These are phyloP conservation scores for Erebia ligea DNA, from an alignment of 2,888 invertebrate genomes.

Conservation along the genomic window DNA sequence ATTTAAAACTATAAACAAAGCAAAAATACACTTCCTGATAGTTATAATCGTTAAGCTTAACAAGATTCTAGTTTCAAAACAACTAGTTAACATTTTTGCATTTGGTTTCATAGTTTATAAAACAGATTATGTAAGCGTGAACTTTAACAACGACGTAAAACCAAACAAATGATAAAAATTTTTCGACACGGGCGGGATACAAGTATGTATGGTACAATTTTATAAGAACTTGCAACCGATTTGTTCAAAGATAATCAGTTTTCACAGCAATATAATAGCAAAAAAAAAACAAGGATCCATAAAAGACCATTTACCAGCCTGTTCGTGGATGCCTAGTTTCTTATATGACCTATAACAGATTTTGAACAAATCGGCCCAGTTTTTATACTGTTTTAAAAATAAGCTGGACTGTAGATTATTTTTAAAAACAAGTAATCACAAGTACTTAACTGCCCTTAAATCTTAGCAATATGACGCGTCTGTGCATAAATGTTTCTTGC, in stretches of 20 bases:
- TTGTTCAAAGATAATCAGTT: background rate
- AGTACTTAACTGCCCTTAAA: background rate
- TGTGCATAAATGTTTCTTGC: constrained; percentile 73
- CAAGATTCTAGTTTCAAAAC: constrained; percentile 54
- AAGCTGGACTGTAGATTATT: background rate
- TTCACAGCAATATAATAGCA: no score
- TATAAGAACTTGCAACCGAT: background rate
- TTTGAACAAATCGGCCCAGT: background rate
- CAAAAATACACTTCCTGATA: constrained; percentile 31
- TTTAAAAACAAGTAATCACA: constrained; percentile 3
- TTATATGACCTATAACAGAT: no score
- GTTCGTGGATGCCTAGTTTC: no score
- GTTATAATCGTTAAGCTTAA: constrained; percentile 38
- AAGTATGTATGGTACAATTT: constrained; percentile 6
- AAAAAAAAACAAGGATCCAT: no score
- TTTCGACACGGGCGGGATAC: constrained; percentile 24
- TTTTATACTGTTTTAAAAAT: background rate
- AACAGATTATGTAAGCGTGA: constrained; percentile 49
- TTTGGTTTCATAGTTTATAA: constrained; percentile 52
- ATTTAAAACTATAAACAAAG: constrained; percentile 39
- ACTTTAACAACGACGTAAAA: constrained; percentile 44
- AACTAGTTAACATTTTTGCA: constrained; percentile 54
- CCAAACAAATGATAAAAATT: constrained; percentile 48
- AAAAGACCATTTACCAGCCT: no score
- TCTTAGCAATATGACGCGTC: constrained; percentile 65